Percentiles rank a stretch among this genome's conserved stretches.
These are phyloP conservation scores for Corythaixoides concolor DNA, from an alignment of 2,113 vertebrate genomes.

Conservation along the genomic window DNA sequence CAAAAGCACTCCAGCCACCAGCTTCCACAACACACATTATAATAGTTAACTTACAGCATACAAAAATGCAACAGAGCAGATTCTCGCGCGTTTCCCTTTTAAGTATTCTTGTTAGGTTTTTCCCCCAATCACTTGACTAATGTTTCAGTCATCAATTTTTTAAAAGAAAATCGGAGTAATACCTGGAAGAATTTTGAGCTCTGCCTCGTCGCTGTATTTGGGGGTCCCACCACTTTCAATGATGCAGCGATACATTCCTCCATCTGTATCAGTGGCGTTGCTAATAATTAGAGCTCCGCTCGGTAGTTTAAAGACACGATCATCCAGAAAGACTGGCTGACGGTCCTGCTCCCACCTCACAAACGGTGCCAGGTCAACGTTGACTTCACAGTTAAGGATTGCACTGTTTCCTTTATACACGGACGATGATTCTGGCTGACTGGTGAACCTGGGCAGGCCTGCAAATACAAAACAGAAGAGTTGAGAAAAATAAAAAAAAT, in stretches of 20 bases:
- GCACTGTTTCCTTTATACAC: slow-evolving; percentile 79
- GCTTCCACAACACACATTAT: not conserved
- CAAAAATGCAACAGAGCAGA: not conserved
- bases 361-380: slow-evolving; percentile 83
- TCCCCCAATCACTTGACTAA: not conserved
- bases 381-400: slow-evolving; percentile 87
- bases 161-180: not conserved
- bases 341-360: slow-evolving; percentile 89
- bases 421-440: slow-evolving; percentile 80
- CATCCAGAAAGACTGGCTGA: slow-evolving; percentile 71
- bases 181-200: slow-evolving; percentile 87
- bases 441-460: slow-evolving; percentile 90
- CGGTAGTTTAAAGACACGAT: slow-evolving; percentile 78
- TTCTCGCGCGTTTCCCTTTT: not conserved
- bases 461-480: not conserved
- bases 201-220: slow-evolving; percentile 91
- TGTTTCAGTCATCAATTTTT: not conserved
- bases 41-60: not conserved
- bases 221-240: slow-evolving; percentile 83
- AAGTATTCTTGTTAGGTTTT: not conserved
- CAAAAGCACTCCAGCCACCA: not conserved
- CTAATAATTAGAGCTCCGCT: slow-evolving; percentile 85
- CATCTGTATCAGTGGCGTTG: slow-evolving; percentile 83
- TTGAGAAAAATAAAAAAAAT: not conserved
- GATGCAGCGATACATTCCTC: slow-evolving; percentile 87